Percentiles rank a stretch among this genome's conserved stretches.
Conservation (phyloP, 1,140 invertebrate genomes). For the Plectrocnemia conspersa region DNA sequence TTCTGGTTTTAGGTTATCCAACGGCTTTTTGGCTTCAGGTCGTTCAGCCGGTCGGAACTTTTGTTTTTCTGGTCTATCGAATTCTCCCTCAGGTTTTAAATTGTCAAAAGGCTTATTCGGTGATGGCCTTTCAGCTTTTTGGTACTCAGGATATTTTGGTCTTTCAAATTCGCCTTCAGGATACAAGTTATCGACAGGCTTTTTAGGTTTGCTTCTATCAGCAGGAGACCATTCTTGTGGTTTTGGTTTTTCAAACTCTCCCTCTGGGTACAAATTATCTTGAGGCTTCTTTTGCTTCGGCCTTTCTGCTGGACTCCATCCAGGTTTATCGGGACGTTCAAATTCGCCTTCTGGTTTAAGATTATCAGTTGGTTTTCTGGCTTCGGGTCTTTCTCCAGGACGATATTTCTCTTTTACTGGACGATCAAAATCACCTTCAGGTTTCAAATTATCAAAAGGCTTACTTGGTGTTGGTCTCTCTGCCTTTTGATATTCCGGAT, state of each 20-base stretch:
- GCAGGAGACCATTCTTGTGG: constrained; percentile 43
- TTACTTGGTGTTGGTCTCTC: constrained; percentile 42
- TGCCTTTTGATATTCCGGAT: constrained; percentile 43
- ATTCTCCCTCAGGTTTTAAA: constrained; percentile 52
- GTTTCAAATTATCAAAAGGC: constrained; percentile 52
- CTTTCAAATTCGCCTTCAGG: constrained; percentile 57
- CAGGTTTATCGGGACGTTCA: constrained; percentile 43
- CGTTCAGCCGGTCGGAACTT: constrained; percentile 48
- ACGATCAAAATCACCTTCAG: constrained; percentile 55
- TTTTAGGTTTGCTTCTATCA: constrained; percentile 47
- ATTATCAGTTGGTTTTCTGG: constrained; percentile 55
- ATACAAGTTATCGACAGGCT: constrained; percentile 55
- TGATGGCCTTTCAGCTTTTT: constrained; percentile 40
- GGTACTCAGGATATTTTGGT: constrained; percentile 44
- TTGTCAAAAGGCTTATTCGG: constrained; percentile 53
- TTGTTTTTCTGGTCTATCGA: constrained; percentile 45
- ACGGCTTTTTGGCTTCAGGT: constrained; percentile 45
- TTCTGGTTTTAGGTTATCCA: constrained; percentile 54
- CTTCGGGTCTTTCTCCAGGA: constrained; percentile 49
- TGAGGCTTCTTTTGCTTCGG: constrained; percentile 49
- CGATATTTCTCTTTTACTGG: constrained; percentile 51
- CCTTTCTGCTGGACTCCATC: constrained; percentile 47
- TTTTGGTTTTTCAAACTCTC: constrained; percentile 52
- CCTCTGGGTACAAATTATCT: constrained; percentile 59
- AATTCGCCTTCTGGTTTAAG: constrained; percentile 64